Evolutionary conservation across 1,140 invertebrate genomes (phyloP), one percentile per base, ranked within the genome.

Genomic region (Dendrolimus punctatus): DNA sequence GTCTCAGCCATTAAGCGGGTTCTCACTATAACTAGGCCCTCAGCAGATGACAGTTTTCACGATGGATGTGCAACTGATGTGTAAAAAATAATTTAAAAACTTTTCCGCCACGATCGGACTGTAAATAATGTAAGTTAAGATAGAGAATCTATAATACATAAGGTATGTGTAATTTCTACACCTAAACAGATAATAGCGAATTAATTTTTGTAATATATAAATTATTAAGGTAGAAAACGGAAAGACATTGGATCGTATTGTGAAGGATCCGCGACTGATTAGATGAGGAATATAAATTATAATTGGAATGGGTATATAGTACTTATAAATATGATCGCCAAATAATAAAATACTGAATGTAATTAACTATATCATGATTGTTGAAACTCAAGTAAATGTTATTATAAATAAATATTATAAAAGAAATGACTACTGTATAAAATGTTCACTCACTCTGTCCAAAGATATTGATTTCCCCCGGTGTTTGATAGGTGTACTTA

Each of bases 1-100:
- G 94, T 95, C 6, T 92, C 94, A 41, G 65, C 94, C 89, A 62
- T 89, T 92, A 96, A 95, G 73, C 91, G 94, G 49, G 94, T 93
- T 7, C 89, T 95, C 3, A 91, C 90, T 58, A 93, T 92, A 62
- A 94, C 92, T 58, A 90, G 94, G 68, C 95, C 94, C 77, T 94
- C 94, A 2, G 94, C 94, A 9, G 96, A 97, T 71, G 95, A 97
- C 80, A 94, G 95, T 9, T 97, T 96, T 71, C 95, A 96, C 76
- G 96, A 97, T 87, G 95, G 95, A 57, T 95, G 95, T 77, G 95
- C 95, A 44, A 96, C 95, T 23, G 95, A 97, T 82, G 95, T 97
- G 73, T 97, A 79, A 64, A 48, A 65, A 55, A 44, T 23, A 64
- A 62, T 51, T 50, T 52, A 58, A 48, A 42, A 54, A 57, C 65